Evolutionary conservation across 2,888 invertebrate species (phyloP).

Genomic region (Thymelicus sylvestris): DNA sequence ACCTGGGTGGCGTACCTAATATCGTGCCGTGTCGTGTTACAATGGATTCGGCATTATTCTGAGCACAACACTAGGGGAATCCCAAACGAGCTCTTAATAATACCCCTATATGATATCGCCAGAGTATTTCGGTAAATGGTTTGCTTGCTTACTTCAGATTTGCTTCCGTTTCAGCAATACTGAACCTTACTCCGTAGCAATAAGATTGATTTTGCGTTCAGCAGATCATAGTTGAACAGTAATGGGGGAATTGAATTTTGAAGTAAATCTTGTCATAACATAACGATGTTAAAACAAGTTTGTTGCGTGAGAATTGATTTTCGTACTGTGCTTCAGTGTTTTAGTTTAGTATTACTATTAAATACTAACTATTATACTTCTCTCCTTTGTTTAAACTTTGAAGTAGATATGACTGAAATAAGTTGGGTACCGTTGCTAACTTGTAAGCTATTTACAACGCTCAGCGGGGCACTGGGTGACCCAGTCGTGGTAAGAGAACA

Average conservation of each 20-base stretch:
- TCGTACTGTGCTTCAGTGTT: constrained; percentile 24
- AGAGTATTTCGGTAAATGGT: constrained; percentile 62
- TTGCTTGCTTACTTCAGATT: constrained; percentile 62
- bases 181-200: constrained; percentile 1
- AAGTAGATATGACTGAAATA: too few species aligned
- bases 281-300: constrained; percentile 64
- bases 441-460: background rate
- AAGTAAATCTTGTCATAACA: constrained; percentile 54
- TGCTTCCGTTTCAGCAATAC: constrained; percentile 38
- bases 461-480: too few species aligned
- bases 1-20: too few species aligned
- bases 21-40: background rate
- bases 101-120: constrained; percentile 70
- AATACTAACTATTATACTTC: too few species aligned
- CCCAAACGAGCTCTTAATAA: constrained; percentile 82
- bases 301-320: constrained; percentile 61
- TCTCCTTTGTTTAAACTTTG: too few species aligned
- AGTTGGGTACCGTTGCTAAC: background rate
- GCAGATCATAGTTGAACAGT: constrained; percentile 35
- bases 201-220: constrained; percentile 9
- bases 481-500: too few species aligned
- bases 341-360: too few species aligned
- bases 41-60: constrained; percentile 41
- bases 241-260: constrained; percentile 68
- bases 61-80: constrained; percentile 72